Conservation (phyloP, 2,888 invertebrate genomes). For the Drosophila tanythrix region DNA sequence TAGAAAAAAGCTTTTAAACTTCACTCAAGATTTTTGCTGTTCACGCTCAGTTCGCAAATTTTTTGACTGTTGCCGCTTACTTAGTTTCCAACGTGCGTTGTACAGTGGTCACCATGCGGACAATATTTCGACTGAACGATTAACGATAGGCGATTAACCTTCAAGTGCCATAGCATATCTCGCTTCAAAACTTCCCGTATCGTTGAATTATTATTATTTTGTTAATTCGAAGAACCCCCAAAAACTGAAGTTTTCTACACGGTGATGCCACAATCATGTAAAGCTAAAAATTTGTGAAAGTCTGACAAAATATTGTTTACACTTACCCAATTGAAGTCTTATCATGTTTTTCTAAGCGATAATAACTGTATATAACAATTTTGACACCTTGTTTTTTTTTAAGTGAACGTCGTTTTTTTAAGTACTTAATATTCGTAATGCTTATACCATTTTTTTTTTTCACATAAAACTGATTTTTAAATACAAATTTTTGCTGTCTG, state of each 20-base stretch:
- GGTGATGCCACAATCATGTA: neutral
- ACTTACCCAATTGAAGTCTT: neutral
- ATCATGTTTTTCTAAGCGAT: neutral
- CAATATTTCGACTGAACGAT: neutral
- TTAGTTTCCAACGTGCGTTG: slow-evolving; percentile 27
- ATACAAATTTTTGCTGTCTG: neutral
- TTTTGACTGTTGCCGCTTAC: slow-evolving; percentile 71
- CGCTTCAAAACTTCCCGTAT: neutral
- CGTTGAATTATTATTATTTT: neutral
- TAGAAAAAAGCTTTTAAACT: slow-evolving; percentile 77
- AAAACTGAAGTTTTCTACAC: neutral
- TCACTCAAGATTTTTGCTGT: slow-evolving; percentile 78
- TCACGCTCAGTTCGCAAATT: slow-evolving; percentile 76
- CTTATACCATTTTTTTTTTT: neutral
- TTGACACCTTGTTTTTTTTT: neutral
- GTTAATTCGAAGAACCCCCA: neutral
- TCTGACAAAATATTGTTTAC: neutral
- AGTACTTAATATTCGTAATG: neutral
- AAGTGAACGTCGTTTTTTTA: neutral
- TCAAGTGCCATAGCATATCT: neutral
- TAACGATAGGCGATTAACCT: neutral
- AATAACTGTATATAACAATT: neutral
- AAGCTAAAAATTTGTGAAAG: neutral
- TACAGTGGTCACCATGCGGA: slow-evolving; percentile 27
- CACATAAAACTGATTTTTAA: neutral